A percentile compares a stretch with the other conserved stretches of the same genome.
Evolutionary conservation across 2,797 vertebrate species (phyloP).

Genomic region (Microctenopoma steveboyesi): DNA sequence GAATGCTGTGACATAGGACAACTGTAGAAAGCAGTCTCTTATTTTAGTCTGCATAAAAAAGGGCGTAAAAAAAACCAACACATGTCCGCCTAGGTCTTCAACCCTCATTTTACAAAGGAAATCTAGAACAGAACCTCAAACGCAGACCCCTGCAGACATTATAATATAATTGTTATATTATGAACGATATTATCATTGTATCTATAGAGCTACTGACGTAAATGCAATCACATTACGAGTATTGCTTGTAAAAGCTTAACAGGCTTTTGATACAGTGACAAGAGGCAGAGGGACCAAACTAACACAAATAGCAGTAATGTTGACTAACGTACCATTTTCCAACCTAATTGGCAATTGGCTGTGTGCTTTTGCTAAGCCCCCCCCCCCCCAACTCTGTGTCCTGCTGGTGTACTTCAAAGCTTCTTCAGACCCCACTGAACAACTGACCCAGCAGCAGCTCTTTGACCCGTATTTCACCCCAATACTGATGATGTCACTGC

Average conservation of each 20-base stretch:
- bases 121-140: not conserved
- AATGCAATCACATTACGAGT: constrained; percentile 42
- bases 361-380: constrained; percentile 31
- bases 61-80: not conserved
- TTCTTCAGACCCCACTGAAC: constrained; percentile 41
- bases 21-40: constrained; percentile 43
- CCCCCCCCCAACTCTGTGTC: constrained; percentile 1
- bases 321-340: constrained; percentile 59
- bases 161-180: not conserved
- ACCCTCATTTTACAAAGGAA: not conserved
- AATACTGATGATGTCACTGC: constrained; percentile 39
- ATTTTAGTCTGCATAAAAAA: constrained; percentile 35
- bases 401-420: constrained; percentile 38
- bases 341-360: constrained; percentile 71
- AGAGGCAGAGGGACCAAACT: constrained; percentile 26
- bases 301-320: constrained; percentile 23
- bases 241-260: constrained; percentile 66
- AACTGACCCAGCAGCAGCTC: constrained; percentile 50
- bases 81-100: not conserved
- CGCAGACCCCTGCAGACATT: not conserved
- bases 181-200: not conserved
- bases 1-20: constrained; percentile 41
- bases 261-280: constrained; percentile 39
- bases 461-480: constrained; percentile 54
- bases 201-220: constrained; percentile 21